Base-by-base conservation (phyloP, 2,113 vertebrate genomes). In the Corydoras maculifer region DNA sequence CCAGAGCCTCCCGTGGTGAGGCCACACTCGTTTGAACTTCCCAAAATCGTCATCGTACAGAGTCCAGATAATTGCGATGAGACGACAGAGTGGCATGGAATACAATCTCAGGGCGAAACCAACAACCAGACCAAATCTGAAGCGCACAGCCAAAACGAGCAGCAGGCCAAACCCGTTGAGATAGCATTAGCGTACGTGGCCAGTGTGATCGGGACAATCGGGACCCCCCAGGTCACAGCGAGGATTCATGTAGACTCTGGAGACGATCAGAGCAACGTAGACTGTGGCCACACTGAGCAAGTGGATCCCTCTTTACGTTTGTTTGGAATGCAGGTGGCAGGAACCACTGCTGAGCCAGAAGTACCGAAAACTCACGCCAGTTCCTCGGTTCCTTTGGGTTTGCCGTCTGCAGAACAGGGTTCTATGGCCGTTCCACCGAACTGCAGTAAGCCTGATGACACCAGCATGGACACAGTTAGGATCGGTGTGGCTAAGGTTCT, bases 21-120 rank as follows among this genome's bases (percentile, higher is more conserved):
- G 7, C 4, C 35, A 43, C 35, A 43, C 35, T 43, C 35, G 35
- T 43, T 43, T 43, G 35, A 43, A 43, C 95, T 97, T 49, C 96
- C 97, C 8, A 94, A 95, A 90, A 99, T 99, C 0, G 91, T 99
- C 69, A 95, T 99, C 69, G 93, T 99, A 54, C 95, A 98, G 80
- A 99, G 94, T 75, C 94, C 97, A 2, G 97, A 99, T 48, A 92
- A 82, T 32, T 85, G 85, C n/a, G 92, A 96, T 2, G 88, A 84
- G 0, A 8, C 75, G 1, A 70, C 86, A 12, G 94, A 96, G 57
- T 94, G 93, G 92, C 80, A 87, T 6, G 92, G 86, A 4, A 68
- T 83, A 61, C 83, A 84, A 51, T 54, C 89, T 57, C 82, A 58
- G 59, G 48, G 83, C 62, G 84, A 85, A 0, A 80, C 82, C 79